These are phyloP conservation scores for Clarias batrachus DNA, from an alignment of 2,113 vertebrate species.

Conservation along the genomic window DNA sequence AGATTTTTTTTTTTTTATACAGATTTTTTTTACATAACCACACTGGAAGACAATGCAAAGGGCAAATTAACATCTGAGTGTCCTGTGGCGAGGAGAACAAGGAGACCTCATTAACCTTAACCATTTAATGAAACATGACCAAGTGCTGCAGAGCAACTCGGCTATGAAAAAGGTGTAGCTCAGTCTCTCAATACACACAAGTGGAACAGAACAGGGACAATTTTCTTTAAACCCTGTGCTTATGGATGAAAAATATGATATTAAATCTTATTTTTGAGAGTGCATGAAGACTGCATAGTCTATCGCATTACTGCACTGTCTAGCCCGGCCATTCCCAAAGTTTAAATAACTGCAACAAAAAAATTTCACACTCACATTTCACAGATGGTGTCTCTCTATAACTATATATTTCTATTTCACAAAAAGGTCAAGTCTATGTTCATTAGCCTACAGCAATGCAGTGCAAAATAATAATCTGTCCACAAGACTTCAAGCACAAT, in stretches of 20 bases:
- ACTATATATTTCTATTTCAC: too few relatives aligned
- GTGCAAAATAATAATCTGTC: too few relatives aligned
- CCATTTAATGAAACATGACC: slow-evolving; percentile 39
- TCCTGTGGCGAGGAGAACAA: slow-evolving; percentile 58
- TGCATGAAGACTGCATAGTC: neutral
- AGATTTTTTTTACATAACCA: slow-evolving; percentile 56
- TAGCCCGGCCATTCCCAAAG: neutral
- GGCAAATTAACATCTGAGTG: slow-evolving; percentile 65
- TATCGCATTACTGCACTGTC: neutral
- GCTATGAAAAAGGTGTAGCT: neutral
- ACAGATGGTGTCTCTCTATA: too few relatives aligned
- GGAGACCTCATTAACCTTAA: slow-evolving; percentile 66
- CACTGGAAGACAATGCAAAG: slow-evolving; percentile 52
- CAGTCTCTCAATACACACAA: neutral
- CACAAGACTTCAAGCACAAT: too few relatives aligned
- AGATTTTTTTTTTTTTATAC: too few relatives aligned
- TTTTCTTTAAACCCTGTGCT: neutral
- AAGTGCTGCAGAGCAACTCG: neutral
- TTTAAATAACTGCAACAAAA: too few relatives aligned
- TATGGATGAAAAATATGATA: neutral
- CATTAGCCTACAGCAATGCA: too few relatives aligned
- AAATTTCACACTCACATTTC: too few relatives aligned
- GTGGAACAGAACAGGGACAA: neutral
- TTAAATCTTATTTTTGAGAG: neutral
- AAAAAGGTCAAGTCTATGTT: too few relatives aligned